Evolutionary conservation across 2,888 invertebrate genomes (phyloP).

Genomic region (Himalopsyche kuldschensis): DNA sequence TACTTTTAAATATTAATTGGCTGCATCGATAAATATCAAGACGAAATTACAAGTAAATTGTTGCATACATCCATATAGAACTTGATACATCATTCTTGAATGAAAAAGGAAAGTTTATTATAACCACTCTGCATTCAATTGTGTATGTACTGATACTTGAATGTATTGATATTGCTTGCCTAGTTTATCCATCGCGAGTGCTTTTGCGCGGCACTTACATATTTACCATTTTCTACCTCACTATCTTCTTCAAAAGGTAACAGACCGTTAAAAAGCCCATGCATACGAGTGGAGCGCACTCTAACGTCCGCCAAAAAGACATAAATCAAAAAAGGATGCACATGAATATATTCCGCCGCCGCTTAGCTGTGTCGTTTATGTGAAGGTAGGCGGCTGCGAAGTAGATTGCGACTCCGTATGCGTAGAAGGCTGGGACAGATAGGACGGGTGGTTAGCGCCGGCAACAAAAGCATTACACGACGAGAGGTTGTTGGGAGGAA

Average conservation of each 20-base stretch:
- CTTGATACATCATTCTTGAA: too few relatives aligned
- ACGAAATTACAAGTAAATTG: too few relatives aligned
- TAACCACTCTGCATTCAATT: too few relatives aligned
- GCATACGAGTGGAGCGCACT: background rate
- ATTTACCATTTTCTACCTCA: background rate
- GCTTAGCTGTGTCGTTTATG: background rate
- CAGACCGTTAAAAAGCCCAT: background rate
- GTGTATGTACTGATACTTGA: too few relatives aligned
- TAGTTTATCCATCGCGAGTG: background rate
- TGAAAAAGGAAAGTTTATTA: too few relatives aligned
- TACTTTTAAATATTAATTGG: too few relatives aligned
- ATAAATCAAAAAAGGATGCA: conserved; percentile 33
- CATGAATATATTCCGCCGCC: conserved; percentile 30
- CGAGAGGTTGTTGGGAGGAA: background rate
- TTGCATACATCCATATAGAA: too few relatives aligned
- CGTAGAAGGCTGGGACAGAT: background rate
- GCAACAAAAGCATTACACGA: background rate
- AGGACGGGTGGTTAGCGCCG: background rate
- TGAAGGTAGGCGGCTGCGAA: background rate
- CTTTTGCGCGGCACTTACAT: background rate
- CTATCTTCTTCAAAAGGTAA: background rate
- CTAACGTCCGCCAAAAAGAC: conserved; percentile 27
- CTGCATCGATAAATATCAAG: too few relatives aligned
- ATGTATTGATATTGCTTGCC: background rate
- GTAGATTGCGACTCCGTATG: conserved; percentile 11